A percentile compares a stretch with the other conserved stretches of the same genome.
Evolutionary conservation across 2,888 invertebrate genomes (phyloP).

Genomic region (Aleiodes alternator): DNA sequence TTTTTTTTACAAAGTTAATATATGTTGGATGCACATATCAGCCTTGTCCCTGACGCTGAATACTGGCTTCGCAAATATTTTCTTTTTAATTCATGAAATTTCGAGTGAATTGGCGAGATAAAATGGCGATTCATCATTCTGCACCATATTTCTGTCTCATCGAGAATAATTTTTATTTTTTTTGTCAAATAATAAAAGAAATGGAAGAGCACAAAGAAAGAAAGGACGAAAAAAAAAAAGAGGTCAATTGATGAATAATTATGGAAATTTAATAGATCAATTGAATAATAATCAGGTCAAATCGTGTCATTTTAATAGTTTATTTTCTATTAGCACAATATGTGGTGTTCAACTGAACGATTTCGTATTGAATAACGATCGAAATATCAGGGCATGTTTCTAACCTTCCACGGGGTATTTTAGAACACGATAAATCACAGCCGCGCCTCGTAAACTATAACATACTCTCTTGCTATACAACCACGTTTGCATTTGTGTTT

Average conservation of each 20-base stretch:
- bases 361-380: constrained; percentile 50
- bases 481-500: neutral
- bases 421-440: constrained; percentile 71
- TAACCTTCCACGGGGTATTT: constrained; percentile 58
- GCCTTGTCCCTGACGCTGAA: constrained; percentile 41
- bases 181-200: neutral
- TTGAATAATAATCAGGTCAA: constrained; percentile 4
- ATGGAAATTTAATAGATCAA: neutral
- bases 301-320: neutral
- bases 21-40: constrained; percentile 39
- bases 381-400: constrained; percentile 50
- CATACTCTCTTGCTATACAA: constrained; percentile 40
- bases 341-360: constrained; percentile 28
- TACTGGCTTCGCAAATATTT: constrained; percentile 40
- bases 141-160: neutral
- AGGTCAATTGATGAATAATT: neutral
- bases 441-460: constrained; percentile 62
- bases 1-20: constrained; percentile 37
- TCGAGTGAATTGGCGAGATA: constrained; percentile 9
- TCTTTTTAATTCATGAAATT: neutral
- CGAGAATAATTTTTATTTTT: neutral
- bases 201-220: too few species aligned
- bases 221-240: neutral
- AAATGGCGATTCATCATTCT: constrained; percentile 24
- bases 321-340: neutral